Percentiles rank a stretch among this genome's conserved stretches.
These are phyloP conservation scores for Cinclus cinclus DNA, from an alignment of 2,113 vertebrate genomes.

Conservation along the genomic window DNA sequence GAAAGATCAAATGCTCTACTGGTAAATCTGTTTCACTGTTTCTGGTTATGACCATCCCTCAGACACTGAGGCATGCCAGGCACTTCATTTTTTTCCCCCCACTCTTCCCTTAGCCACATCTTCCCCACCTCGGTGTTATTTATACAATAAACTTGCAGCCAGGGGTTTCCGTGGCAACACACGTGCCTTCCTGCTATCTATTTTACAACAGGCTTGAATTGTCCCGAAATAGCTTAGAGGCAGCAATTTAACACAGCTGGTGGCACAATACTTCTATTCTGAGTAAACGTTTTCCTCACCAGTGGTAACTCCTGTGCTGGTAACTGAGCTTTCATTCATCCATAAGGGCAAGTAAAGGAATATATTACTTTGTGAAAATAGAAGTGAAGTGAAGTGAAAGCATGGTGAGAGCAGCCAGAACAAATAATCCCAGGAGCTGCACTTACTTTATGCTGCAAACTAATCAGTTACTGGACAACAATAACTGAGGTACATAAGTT, in stretches of 20 bases:
- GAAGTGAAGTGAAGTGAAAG: not conserved
- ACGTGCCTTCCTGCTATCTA: constrained; percentile 62
- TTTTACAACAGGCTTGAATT: constrained; percentile 62
- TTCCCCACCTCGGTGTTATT: not conserved
- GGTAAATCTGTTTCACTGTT: not conserved
- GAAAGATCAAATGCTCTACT: not conserved
- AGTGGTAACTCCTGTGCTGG: not conserved
- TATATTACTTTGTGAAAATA: not conserved
- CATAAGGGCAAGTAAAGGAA: not conserved
- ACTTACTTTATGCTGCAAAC: constrained; percentile 17
- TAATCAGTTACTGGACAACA: not conserved
- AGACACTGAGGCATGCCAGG: not conserved
- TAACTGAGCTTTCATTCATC: constrained; percentile 41
- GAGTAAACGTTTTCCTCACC: constrained; percentile 1
- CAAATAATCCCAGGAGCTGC: not conserved
- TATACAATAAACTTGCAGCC: constrained; percentile 31
- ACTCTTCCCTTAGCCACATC: not conserved
- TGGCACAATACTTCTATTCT: constrained; percentile 53
- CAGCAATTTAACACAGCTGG: constrained; percentile 67
- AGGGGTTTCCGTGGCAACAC: constrained; percentile 51
- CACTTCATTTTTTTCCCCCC: not conserved
- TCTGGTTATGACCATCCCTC: not conserved
- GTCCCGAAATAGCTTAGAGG: constrained; percentile 10
- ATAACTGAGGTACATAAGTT: not conserved
- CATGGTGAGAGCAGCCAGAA: not conserved